phyloP scores from a whole-genome alignment of 2,797 vertebrate genomes.

The Schizopygopsis pylzovi region DNA sequence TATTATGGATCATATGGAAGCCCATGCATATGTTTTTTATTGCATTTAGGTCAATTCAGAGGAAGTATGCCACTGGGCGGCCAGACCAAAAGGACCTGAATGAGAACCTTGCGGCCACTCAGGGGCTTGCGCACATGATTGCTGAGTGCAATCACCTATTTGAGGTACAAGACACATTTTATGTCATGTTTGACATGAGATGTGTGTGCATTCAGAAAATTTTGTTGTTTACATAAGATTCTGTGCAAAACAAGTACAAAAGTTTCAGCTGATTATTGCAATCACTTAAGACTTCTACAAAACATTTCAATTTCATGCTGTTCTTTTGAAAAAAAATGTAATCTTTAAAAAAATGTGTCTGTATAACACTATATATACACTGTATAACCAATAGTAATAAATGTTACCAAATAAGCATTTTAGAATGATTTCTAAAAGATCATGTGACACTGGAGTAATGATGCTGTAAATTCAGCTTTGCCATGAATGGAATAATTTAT shows the following conservation, averaged over 20 bases:
- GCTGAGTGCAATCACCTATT: conserved; percentile 92
- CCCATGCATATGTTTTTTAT: not conserved
- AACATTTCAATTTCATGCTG: not conserved
- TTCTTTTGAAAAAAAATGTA: not conserved
- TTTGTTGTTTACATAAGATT: not conserved
- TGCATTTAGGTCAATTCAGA: conserved; percentile 89
- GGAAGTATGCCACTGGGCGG: conserved; percentile 93
- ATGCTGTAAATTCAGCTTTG: not conserved
- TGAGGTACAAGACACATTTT: conserved; percentile 81
- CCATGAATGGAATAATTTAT: not conserved
- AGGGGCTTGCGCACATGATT: conserved; percentile 98
- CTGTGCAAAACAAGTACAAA: not conserved
- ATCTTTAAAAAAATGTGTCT: not conserved
- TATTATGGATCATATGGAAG: not conserved
- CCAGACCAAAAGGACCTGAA: conserved; percentile 98
- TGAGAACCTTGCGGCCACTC: conserved; percentile 95
- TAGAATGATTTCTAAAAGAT: not conserved
- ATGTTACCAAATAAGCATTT: not conserved
- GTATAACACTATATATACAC: not conserved
- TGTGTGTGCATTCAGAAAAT: not conserved
- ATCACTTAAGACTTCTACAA: not conserved
- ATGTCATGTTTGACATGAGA: not conserved
- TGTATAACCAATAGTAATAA: not conserved
- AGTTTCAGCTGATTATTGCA: not conserved
- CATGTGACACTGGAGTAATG: not conserved